These are phyloP conservation scores for Aphis gossypii DNA, from an alignment of 1,140 invertebrate genomes.

Conservation along the genomic window DNA sequence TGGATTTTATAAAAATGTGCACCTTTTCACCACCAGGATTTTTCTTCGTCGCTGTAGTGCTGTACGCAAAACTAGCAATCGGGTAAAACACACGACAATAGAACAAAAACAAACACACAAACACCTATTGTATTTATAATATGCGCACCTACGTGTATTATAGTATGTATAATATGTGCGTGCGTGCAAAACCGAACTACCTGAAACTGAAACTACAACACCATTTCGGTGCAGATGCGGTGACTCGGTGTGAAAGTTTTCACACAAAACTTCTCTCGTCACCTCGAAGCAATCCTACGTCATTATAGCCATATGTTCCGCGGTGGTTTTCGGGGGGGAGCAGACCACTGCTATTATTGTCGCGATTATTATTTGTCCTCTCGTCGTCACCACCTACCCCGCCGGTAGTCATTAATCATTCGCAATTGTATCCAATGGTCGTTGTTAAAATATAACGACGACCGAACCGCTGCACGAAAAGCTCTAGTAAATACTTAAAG, in stretches of 20 bases:
- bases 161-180: too few species aligned
- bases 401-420: not conserved
- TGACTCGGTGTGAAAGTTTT: not conserved
- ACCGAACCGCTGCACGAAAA: not conserved
- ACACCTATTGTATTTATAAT: not conserved
- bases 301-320: not conserved
- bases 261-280: constrained; percentile 19
- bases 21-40: not conserved
- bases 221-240: not conserved
- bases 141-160: not conserved
- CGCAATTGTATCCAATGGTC: not conserved
- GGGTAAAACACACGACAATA: not conserved
- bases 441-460: not conserved
- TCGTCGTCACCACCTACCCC: not conserved
- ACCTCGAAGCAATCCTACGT: not conserved
- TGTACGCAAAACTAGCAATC: too few species aligned
- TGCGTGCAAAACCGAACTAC: not conserved
- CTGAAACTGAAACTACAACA: not conserved
- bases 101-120: not conserved
- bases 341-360: not conserved
- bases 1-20: not conserved
- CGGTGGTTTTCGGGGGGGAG: not conserved
- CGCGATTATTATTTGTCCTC: not conserved
- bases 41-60: not conserved
- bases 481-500: constrained; percentile 16